Base-by-base conservation (phyloP, 2,113 vertebrate genomes). In the Nycticryphes semicollaris region DNA sequence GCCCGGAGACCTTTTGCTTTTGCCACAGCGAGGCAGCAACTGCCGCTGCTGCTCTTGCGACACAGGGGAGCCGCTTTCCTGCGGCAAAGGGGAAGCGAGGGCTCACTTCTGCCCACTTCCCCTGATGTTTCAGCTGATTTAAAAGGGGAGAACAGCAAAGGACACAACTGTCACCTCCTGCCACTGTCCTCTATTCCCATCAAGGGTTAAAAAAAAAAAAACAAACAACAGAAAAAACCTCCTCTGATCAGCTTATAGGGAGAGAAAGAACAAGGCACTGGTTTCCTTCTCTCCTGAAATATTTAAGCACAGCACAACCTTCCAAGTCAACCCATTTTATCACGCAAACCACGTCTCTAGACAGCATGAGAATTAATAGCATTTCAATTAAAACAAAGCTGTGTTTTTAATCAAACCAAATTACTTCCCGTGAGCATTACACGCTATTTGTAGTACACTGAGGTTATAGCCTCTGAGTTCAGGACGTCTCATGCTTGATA, bases 391-490 rank as follows among this genome's bases (percentile, higher is more conserved):
- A 83, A 87, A 54, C 30, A 33, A 66, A 85, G 69, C 20, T 20
- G 10, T 27, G 28, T 3, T 60, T 81, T 81, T 64, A 48, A 74
- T n/a, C 43, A 77, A 80, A 67, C 21, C 31, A 72, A 45, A 56
- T 51, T 70, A 67, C 23, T 69, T 94, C 54, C 25, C 4, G 0
- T 12, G 18, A 74, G 31, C 22, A 27, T 20, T 28, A 14, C 2
- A 19, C 4, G 0, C 33, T 39, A 18, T 10, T 21, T 60, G 67
- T 33, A 77, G 31, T 6, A 33, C 0, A 0, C 33, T 50, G 73
- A 94, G 12, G 39, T 47, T 51, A 43, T 2, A 69, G 66, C 30
- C 62, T 84, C 69, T 2, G 3, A 45, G 56, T 37, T 80, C 47
- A 66, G 24, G 20, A 80, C 48, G 79, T 86, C 59, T 83, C 9